These are phyloP conservation scores for Amiota communis DNA, from an alignment of 2,888 invertebrate species.

Conservation along the genomic window DNA sequence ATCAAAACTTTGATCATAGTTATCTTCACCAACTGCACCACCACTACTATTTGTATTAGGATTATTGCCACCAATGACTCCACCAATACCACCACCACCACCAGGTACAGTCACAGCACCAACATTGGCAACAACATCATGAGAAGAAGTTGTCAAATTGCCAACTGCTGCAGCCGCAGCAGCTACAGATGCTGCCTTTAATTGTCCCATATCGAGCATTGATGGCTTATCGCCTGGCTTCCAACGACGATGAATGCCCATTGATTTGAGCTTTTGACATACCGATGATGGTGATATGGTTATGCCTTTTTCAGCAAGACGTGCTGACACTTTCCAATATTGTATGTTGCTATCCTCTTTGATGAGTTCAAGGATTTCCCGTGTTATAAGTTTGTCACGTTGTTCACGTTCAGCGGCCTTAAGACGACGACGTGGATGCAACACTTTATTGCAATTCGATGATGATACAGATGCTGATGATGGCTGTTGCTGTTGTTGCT, in stretches of 20 bases:
- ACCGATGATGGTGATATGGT: conserved; percentile 72
- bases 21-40: conserved; percentile 54
- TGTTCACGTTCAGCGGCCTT: conserved; percentile 70
- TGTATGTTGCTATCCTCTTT: conserved; percentile 72
- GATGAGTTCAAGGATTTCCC: conserved; percentile 71
- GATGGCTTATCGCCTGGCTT: conserved; percentile 72
- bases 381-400: conserved; percentile 70
- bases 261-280: conserved; percentile 72
- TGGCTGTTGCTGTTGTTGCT: conserved; percentile 38
- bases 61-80: conserved; percentile 21
- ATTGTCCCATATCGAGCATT: conserved; percentile 65
- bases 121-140: conserved; percentile 39
- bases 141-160: no score
- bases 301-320: conserved; percentile 71
- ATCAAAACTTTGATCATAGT: conserved; percentile 68
- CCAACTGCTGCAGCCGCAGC: conserved; percentile 42
- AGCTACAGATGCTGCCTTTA: conserved; percentile 58
- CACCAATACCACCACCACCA: conserved; percentile 22
- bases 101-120: conserved; percentile 36
- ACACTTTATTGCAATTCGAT: conserved; percentile 40
- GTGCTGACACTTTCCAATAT: conserved; percentile 72
- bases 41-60: not conserved
- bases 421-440: conserved; percentile 66
- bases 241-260: conserved; percentile 72
- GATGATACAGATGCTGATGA: conserved; percentile 5